Base-by-base conservation (phyloP, 1,140 invertebrate species). In the Thaumetopoea pityocampa region DNA sequence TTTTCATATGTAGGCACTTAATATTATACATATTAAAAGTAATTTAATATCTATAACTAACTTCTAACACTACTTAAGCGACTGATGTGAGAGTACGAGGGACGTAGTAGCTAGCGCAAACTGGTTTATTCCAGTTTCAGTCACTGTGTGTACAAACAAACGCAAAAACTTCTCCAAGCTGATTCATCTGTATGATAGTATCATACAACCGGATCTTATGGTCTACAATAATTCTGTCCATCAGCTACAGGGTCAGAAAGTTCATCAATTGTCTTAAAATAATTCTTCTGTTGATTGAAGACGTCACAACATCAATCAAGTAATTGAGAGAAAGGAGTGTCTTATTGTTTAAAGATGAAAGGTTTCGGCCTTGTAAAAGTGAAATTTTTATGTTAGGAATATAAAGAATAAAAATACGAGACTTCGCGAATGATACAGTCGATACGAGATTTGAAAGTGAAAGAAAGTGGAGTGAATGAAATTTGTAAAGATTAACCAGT, bases 111-210 rank as follows among this genome's bases (percentile, higher is more conserved):
- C n/a, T n/a, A n/a, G n/a, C n/a, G n/a, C n/a, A n/a, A n/a, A n/a
- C n/a, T n/a, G n/a, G n/a, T n/a, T n/a, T n/a, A n/a, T n/a, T n/a
- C n/a, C n/a, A n/a, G n/a, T n/a, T n/a, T n/a, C n/a, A n/a, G n/a
- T n/a, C n/a, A n/a, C n/a, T n/a, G n/a, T n/a, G n/a, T 43, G 22
- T 34, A 15, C 43, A 22, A 24, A 43, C n/a, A n/a, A n/a, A n/a
- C n/a, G n/a, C n/a, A n/a, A n/a, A n/a, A n/a, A n/a, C n/a, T n/a
- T n/a, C n/a, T n/a, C n/a, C n/a, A n/a, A n/a, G n/a, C n/a, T n/a
- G n/a, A n/a, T n/a, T 28, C 33, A 36, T 37, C 8, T n/a, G 8
- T 37, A 46, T 41, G 50, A 52, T 47, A 52, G 43, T 43, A 8
- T 22, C n/a, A n/a, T 17, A 33, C 22, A 48, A 33, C 34, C 47